phyloP scores from a whole-genome alignment of 2,888 invertebrate species.

The Carterocephalus palaemon region DNA sequence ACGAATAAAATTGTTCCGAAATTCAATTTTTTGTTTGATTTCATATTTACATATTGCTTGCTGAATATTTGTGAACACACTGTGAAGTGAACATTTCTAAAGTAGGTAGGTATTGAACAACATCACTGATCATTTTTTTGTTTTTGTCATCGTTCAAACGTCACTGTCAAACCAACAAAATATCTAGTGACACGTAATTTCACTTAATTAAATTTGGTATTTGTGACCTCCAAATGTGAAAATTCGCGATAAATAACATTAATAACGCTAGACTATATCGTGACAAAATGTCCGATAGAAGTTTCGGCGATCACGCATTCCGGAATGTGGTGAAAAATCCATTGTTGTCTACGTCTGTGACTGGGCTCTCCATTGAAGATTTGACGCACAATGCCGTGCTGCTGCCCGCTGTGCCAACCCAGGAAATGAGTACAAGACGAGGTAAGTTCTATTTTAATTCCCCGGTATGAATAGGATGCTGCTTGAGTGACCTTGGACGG shows the following conservation, averaged over 20 bases:
- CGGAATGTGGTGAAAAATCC: slow-evolving; percentile 81
- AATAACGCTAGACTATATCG: slow-evolving; percentile 48
- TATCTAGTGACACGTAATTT: slow-evolving; percentile 77
- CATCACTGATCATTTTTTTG: too few species aligned
- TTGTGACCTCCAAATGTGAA: slow-evolving; percentile 75
- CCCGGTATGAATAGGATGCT: slow-evolving; percentile 39
- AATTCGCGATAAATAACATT: slow-evolving; percentile 61
- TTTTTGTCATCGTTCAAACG: slow-evolving; percentile 4
- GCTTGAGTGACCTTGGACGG: slow-evolving; percentile 45
- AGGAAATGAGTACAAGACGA: slow-evolving; percentile 59
- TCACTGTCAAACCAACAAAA: slow-evolving; percentile 56
- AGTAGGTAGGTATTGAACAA: too few species aligned
- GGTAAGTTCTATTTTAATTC: slow-evolving; percentile 65
- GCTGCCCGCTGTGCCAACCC: slow-evolving; percentile 79
- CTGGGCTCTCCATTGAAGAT: slow-evolving; percentile 85
- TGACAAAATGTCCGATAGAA: slow-evolving; percentile 67
- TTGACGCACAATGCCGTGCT: slow-evolving; percentile 84
- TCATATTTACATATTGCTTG: too few species aligned
- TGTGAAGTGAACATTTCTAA: too few species aligned
- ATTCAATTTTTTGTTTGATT: too few species aligned
- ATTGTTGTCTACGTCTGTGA: slow-evolving; percentile 85
- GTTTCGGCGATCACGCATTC: slow-evolving; percentile 67
- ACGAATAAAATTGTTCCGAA: too few species aligned
- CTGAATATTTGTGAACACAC: too few species aligned
- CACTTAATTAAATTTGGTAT: slow-evolving; percentile 70